Evolutionary conservation across 2,888 invertebrate genomes (phyloP).

Genomic region (Caradrina kadenii): DNA sequence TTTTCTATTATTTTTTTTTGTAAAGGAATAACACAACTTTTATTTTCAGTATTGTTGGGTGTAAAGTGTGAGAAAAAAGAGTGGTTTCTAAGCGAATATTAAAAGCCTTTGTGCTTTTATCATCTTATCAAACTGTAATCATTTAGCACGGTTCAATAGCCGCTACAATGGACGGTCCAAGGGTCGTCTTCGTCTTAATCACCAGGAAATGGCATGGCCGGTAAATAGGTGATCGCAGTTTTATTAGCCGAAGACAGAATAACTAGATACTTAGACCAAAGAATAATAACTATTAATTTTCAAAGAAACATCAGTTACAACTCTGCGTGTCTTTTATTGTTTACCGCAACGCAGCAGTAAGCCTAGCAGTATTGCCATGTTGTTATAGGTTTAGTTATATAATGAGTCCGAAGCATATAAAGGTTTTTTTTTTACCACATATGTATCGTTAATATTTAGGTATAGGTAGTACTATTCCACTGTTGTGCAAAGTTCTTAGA

Average conservation of each 20-base stretch:
- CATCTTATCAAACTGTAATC: conserved; percentile 21
- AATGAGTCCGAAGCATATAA: too few relatives aligned
- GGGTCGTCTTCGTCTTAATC: background rate
- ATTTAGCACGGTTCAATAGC: conserved; percentile 16
- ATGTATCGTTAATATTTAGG: too few relatives aligned
- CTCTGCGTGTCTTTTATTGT: too few relatives aligned
- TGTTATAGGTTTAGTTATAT: too few relatives aligned
- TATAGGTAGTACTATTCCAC: too few relatives aligned
- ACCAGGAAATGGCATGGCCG: background rate
- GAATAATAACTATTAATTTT: too few relatives aligned
- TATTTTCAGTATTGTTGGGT: background rate
- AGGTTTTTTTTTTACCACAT: too few relatives aligned
- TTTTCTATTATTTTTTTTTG: background rate
- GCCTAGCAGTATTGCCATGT: too few relatives aligned
- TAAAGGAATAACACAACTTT: conserved; percentile 2
- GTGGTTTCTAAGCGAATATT: background rate
- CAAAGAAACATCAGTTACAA: too few relatives aligned
- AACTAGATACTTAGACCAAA: too few relatives aligned
- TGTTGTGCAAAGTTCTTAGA: too few relatives aligned
- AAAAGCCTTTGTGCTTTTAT: conserved; percentile 15
- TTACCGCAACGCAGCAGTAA: too few relatives aligned
- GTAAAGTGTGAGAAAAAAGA: background rate
- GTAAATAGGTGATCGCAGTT: conserved; percentile 4
- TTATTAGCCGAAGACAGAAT: background rate
- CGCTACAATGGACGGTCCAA: conserved; percentile 13